Evolutionary conservation across 2,888 invertebrate genomes (phyloP).

Genomic region (Toxonevra muliebris): DNA sequence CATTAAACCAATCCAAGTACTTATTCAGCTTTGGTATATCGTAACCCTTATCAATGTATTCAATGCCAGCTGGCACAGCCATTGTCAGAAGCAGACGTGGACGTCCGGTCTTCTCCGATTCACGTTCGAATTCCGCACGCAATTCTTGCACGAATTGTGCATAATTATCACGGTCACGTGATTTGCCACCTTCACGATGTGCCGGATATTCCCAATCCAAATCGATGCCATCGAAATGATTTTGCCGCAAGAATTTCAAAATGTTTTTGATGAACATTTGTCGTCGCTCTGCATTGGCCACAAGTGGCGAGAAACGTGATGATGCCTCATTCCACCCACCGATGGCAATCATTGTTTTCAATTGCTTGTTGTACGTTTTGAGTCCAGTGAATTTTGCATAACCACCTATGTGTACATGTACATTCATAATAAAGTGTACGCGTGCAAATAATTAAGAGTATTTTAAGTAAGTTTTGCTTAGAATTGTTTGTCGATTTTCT

Average conservation of each 20-base stretch:
- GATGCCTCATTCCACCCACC: constrained; percentile 96
- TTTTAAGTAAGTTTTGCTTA: too few species aligned
- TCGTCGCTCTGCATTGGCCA: constrained; percentile 78
- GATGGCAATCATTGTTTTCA: constrained; percentile 90
- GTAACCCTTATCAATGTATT: constrained; percentile 93
- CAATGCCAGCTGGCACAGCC: constrained; percentile 93
- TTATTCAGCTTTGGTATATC: constrained; percentile 87
- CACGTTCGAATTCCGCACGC: constrained; percentile 87
- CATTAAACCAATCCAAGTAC: constrained; percentile 92
- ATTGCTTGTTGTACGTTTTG: constrained; percentile 90
- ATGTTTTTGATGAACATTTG: constrained; percentile 85
- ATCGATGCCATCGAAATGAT: constrained; percentile 93
- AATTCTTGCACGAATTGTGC: constrained; percentile 88
- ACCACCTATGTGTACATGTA: constrained; percentile 72
- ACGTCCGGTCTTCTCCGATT: constrained; percentile 84
- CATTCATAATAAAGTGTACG: constrained; percentile 1
- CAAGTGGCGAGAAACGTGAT: constrained; percentile 85
- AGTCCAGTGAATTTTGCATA: constrained; percentile 93
- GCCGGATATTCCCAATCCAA: constrained; percentile 81
- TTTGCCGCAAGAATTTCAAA: constrained; percentile 86
- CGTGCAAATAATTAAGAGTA: not conserved
- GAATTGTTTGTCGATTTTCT: not conserved
- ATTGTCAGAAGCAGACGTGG: constrained; percentile 84
- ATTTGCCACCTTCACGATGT: constrained; percentile 72
- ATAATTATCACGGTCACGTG: constrained; percentile 87